Conservation (phyloP, 2,797 vertebrate species). For the Sylvia borin region DNA sequence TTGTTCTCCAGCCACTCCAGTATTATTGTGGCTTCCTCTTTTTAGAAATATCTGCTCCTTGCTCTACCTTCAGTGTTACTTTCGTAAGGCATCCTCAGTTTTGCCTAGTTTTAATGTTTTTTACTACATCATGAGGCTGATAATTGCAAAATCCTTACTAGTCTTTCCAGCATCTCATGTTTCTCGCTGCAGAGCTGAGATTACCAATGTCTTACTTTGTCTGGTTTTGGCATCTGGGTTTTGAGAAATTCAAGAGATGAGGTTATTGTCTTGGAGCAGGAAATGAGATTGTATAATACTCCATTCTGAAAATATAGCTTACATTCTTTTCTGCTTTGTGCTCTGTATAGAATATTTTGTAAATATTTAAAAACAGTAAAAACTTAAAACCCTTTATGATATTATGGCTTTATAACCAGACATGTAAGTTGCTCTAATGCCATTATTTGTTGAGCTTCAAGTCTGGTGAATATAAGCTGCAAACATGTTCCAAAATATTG, state of each 20-base stretch:
- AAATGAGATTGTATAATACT: background rate
- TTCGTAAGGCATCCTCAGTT: background rate
- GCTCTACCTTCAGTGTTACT: background rate
- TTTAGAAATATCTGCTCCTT: background rate
- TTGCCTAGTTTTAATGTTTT: background rate
- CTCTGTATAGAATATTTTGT: background rate
- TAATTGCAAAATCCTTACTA: background rate
- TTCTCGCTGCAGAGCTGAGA: background rate
- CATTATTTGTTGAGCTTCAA: background rate
- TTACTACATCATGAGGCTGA: background rate
- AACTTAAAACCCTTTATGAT: background rate
- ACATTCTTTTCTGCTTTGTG: background rate
- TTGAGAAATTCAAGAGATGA: background rate
- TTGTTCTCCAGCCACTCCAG: background rate
- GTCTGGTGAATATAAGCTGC: background rate
- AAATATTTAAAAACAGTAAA: background rate
- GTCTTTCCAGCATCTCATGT: background rate
- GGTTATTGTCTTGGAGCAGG: background rate
- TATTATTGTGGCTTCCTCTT: background rate
- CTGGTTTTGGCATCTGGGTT: background rate
- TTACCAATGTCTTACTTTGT: background rate
- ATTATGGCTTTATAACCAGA: background rate
- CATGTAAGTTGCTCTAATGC: background rate
- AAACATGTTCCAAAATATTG: background rate
- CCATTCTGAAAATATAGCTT: background rate